These are phyloP conservation scores for Adoxophyes honmai DNA, from an alignment of 1,140 invertebrate genomes.

Conservation along the genomic window DNA sequence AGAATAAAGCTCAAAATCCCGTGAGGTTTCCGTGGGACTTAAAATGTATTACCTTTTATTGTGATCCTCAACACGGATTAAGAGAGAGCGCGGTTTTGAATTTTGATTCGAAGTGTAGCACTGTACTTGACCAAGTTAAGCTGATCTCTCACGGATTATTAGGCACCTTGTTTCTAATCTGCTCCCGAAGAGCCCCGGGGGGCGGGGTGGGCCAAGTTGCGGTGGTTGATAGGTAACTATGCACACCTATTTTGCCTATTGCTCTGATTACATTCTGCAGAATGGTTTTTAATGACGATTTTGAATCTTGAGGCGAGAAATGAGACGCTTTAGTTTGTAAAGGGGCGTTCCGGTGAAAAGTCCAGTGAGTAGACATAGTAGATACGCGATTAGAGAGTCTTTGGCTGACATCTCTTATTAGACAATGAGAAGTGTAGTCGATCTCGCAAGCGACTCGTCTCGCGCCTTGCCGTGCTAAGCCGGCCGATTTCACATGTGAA, in stretches of 20 bases:
- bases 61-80: slow-evolving; percentile 75
- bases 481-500: too few species aligned
- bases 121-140: slow-evolving; percentile 52
- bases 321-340: slow-evolving; percentile 34
- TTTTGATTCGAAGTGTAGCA: slow-evolving; percentile 73
- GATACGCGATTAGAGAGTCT: too few species aligned
- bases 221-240: slow-evolving; percentile 50
- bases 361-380: too few species aligned
- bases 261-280: slow-evolving; percentile 64
- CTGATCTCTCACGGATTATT: slow-evolving; percentile 57
- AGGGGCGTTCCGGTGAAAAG: neutral
- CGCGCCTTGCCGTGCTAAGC: too few species aligned
- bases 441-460: too few species aligned
- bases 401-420: too few species aligned
- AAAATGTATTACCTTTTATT: slow-evolving; percentile 77
- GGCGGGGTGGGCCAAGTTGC: slow-evolving; percentile 29
- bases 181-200: slow-evolving; percentile 26
- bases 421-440: too few species aligned
- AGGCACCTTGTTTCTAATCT: slow-evolving; percentile 46
- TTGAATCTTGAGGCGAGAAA: slow-evolving; percentile 48
- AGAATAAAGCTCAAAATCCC: slow-evolving; percentile 47
- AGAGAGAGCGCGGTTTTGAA: slow-evolving; percentile 75
- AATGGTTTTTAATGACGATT: slow-evolving; percentile 63
- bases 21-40: slow-evolving; percentile 41
- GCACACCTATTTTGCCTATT: slow-evolving; percentile 65